Base-by-base conservation (phyloP, 1,140 invertebrate genomes). In the Hesperophylax magnus region DNA sequence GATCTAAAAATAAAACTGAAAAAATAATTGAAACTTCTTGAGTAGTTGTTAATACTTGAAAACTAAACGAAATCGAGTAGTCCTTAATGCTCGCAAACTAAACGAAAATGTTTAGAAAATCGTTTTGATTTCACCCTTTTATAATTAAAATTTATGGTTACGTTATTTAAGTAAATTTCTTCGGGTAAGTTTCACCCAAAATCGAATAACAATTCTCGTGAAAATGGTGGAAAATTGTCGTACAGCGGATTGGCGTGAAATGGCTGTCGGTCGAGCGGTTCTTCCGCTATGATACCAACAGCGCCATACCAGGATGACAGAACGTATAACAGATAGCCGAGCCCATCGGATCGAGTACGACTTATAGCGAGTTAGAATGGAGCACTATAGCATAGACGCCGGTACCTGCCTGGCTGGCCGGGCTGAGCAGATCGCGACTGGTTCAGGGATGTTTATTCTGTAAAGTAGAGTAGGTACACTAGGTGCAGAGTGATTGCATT, bases 361-460 rank as follows among this genome's bases (percentile, higher is more conserved):
- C 18, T 17, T 5, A 65, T 39, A 60, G 39, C 39, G 39, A 1
- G 39, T 14, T 47, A 8, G 39, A 2, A 47, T 39, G 7, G 34
- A 39, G 34, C 34, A 39, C 9, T 39, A 39, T 47, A 47, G 39
- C 8, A 34, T 34, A 6, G 34, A 11, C 14, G 11, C 14, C 39
- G 39, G 39, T 47, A 47, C 39, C 39, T 34, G 34, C 34, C 34
- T 47, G 34, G 39, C 39, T 9, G 39, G 3, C 39, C 11, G 39
- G 11, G 39, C 39, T 14, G 39, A 47, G 11, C 39, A 14, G 39
- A 47, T 47, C 39, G 39, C 47, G 65, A 31, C 54, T 58, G 69
- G 18, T 80, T 56, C 31, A 72, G 24, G 71, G 72, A 31, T 82
- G 81, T 82, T 82, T 82, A 79, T 82, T 82, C 79, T 76, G 20